Evolutionary conservation across 2,113 vertebrate species (phyloP), one percentile per base, ranked within the genome.

Genomic region (Corvus moneduloides): DNA sequence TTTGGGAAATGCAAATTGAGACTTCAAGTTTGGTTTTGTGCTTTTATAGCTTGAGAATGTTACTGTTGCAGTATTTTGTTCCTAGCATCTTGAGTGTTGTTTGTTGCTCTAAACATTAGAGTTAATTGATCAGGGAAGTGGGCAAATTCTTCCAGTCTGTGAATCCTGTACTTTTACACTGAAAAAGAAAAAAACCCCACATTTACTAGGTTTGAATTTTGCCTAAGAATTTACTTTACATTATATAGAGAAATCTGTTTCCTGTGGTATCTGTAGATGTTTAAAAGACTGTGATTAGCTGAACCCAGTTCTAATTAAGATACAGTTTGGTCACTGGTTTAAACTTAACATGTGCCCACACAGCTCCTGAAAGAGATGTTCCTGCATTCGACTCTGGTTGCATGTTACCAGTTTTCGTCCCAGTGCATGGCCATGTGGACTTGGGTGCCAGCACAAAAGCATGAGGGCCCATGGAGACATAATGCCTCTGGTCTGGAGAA

Each of bases 401-500:
- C 11, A 2, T 0, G 1, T 59, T 54, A 3, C 23, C 7, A 7
- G 27, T 68, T 41, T 41, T 26, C 4, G 3, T 52, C 27, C 32
- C 7, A 0, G 11, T 14, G 41, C 16, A 1, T 0, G 6, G 39
- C 75, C 13, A 1, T 0, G 2, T 18, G 43, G 22, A 24, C 30
- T 35, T 30, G 48, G 21, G n/a, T 84, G 33, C 16, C 15, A 3
- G 43, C 30, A 7, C 30, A 26, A 61, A 71, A 41, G 39, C 66
- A 8, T 18, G 35, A 17, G 56, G 33, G 11, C 32, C 44, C 8
- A 1, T 7, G 48, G 56, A 28, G 30, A n/a, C 39, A 5, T 1
- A 10, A 9, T n/a, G 24, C 11, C 16, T 61, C 30, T n/a, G 71
- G 66, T 28, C n/a, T 30, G 12, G 22, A 81, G 43, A 46, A 33